phyloP scores from a whole-genome alignment of 64 coral and sea anemone species.

The Stichodactyla helianthus region DNA sequence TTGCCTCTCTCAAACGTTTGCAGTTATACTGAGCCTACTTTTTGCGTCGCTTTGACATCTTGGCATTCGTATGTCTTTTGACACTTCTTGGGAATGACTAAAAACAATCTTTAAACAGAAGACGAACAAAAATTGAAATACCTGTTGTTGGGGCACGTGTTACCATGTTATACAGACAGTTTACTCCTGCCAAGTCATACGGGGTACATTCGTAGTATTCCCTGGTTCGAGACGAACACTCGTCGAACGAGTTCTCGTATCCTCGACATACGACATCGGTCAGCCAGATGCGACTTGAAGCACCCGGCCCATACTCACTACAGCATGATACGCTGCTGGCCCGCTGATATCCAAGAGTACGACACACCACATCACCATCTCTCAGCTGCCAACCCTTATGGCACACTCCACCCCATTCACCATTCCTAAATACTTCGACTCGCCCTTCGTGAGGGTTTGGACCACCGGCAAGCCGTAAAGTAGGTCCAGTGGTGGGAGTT shows the following conservation, averaged over 20 bases:
- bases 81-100: too few species aligned
- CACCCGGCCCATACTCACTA: slow-evolving; percentile 13
- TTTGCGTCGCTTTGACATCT: too few species aligned
- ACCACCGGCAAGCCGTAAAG: slow-evolving; percentile 1
- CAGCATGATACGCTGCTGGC: slow-evolving; percentile 21
- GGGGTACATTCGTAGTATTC: slow-evolving; percentile 12
- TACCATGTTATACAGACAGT: neutral
- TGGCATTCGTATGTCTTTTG: too few species aligned
- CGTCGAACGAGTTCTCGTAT: slow-evolving; percentile 12
- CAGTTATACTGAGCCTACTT: too few species aligned
- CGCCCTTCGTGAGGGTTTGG: slow-evolving; percentile 12
- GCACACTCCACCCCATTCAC: slow-evolving; percentile 12
- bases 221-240: neutral
- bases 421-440: slow-evolving; percentile 1
- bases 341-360: slow-evolving; percentile 9
- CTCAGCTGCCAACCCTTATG: neutral
- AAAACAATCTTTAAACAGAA: neutral
- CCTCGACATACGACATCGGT: slow-evolving; percentile 44
- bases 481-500: neutral
- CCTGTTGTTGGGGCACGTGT: neutral
- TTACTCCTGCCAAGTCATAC: slow-evolving; percentile 19
- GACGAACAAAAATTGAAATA: neutral
- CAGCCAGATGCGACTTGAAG: slow-evolving; percentile 32
- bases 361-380: slow-evolving; percentile 16
- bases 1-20: too few species aligned